Conservation (phyloP, 2,888 invertebrate species). For the Platycheirus rosarum region DNA sequence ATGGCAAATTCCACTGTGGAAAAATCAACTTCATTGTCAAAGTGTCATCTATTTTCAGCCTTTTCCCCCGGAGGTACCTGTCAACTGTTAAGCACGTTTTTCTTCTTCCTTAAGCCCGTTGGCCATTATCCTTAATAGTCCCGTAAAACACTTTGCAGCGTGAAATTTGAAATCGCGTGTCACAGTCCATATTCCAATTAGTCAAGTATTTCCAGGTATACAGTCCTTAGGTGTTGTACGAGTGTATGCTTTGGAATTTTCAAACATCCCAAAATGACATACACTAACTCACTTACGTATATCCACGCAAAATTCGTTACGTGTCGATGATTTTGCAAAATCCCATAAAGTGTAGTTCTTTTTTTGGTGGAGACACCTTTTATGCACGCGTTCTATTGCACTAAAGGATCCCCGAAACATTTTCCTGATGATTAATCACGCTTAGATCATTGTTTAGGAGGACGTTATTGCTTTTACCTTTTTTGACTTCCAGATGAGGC, state of each 20-base stretch:
- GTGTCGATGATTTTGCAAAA: slow-evolving; percentile 71
- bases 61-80: slow-evolving; percentile 56
- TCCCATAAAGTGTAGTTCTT: slow-evolving; percentile 38
- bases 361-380: slow-evolving; percentile 62
- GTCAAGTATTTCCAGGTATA: slow-evolving; percentile 63
- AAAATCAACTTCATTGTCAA: slow-evolving; percentile 52
- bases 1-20: slow-evolving; percentile 5
- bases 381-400: slow-evolving; percentile 70
- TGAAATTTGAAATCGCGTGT: slow-evolving; percentile 71
- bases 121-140: slow-evolving; percentile 49
- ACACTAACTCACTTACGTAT: background rate
- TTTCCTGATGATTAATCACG: slow-evolving; percentile 73
- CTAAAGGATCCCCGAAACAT: slow-evolving; percentile 55
- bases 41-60: slow-evolving; percentile 59
- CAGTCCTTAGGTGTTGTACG: slow-evolving; percentile 15
- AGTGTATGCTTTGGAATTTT: slow-evolving; percentile 2
- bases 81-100: slow-evolving; percentile 64
- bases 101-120: slow-evolving; percentile 26
- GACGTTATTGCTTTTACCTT: slow-evolving; percentile 43
- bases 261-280: slow-evolving; percentile 24
- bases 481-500: background rate
- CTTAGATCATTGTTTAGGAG: slow-evolving; percentile 56
- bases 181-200: slow-evolving; percentile 70
- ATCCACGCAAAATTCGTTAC: slow-evolving; percentile 51
- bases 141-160: slow-evolving; percentile 59